Percentiles rank a stretch among this genome's conserved stretches.
phyloP scores from a whole-genome alignment of 2,888 invertebrate genomes.

The Papilio elwesi region DNA sequence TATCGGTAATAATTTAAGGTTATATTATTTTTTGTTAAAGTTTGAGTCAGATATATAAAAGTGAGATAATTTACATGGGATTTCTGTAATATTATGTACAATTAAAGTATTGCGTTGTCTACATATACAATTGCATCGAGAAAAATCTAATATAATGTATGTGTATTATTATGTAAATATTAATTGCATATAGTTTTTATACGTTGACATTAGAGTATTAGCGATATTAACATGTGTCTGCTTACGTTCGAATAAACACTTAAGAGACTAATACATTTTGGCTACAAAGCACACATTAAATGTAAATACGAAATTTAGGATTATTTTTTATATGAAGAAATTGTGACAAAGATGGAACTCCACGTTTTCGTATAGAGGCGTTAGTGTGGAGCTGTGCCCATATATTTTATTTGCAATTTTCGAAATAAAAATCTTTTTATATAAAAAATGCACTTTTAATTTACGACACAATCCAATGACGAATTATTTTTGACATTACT shows the following conservation, averaged over 20 bases:
- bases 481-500: too few species aligned
- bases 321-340: conserved; percentile 71
- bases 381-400: conserved; percentile 56
- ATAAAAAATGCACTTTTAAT: conserved; percentile 40
- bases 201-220: conserved; percentile 60
- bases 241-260: conserved; percentile 50
- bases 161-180: conserved; percentile 76
- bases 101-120: conserved; percentile 47
- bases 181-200: conserved; percentile 69
- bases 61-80: conserved; percentile 52
- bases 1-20: conserved; percentile 14
- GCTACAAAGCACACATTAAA: conserved; percentile 50
- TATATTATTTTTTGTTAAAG: conserved; percentile 47
- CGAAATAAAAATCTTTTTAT: conserved; percentile 69
- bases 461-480: neutral
- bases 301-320: conserved; percentile 72
- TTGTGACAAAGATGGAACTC: conserved; percentile 61
- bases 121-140: conserved; percentile 50
- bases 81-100: conserved; percentile 49
- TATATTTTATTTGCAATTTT: conserved; percentile 65
- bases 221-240: conserved; percentile 53
- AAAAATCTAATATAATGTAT: conserved; percentile 60
- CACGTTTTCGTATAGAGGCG: conserved; percentile 62
- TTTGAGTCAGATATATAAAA: conserved; percentile 53
- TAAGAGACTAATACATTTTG: conserved; percentile 43